phyloP scores from a whole-genome alignment of 2,113 vertebrate genomes.

The Hassar affinis region DNA sequence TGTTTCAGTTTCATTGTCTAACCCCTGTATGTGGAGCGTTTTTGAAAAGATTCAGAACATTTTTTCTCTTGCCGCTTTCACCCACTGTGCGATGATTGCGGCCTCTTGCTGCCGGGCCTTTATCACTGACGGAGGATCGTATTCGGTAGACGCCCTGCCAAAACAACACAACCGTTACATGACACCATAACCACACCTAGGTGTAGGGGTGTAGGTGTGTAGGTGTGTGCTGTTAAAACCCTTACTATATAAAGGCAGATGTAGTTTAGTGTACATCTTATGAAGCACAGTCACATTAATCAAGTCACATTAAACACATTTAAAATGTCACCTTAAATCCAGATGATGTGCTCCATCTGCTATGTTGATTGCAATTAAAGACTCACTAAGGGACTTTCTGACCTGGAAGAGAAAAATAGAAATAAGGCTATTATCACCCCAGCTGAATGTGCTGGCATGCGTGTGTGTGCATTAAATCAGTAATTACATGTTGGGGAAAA shows the following conservation, averaged over 20 bases:
- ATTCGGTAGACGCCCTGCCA: slow-evolving; percentile 74
- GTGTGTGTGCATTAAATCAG: background rate
- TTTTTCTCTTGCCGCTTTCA: slow-evolving; percentile 62
- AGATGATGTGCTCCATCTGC: slow-evolving; percentile 85
- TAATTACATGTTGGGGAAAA: background rate
- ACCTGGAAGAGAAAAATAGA: slow-evolving; percentile 68
- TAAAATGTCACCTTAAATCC: slow-evolving; percentile 80
- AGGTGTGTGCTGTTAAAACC: background rate
- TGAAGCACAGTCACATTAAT: background rate
- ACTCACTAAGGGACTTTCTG: slow-evolving; percentile 74
- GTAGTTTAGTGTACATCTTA: background rate
- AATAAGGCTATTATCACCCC: background rate
- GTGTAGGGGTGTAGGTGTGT: background rate
- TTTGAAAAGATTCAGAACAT: slow-evolving; percentile 1
- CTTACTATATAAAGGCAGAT: background rate
- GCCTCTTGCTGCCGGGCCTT: slow-evolving; percentile 76
- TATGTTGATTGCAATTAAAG: slow-evolving; percentile 78
- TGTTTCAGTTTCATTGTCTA: too few species aligned
- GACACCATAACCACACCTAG: background rate
- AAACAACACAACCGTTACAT: background rate
- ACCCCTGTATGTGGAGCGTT: too few species aligned
- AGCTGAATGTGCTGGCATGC: background rate
- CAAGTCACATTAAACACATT: too few species aligned
- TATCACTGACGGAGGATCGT: slow-evolving; percentile 75
- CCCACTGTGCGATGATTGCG: slow-evolving; percentile 76